A percentile compares a stretch with the other conserved stretches of the same genome.
phyloP scores from a whole-genome alignment of 2,113 vertebrate species.

The Calonectris borealis region DNA sequence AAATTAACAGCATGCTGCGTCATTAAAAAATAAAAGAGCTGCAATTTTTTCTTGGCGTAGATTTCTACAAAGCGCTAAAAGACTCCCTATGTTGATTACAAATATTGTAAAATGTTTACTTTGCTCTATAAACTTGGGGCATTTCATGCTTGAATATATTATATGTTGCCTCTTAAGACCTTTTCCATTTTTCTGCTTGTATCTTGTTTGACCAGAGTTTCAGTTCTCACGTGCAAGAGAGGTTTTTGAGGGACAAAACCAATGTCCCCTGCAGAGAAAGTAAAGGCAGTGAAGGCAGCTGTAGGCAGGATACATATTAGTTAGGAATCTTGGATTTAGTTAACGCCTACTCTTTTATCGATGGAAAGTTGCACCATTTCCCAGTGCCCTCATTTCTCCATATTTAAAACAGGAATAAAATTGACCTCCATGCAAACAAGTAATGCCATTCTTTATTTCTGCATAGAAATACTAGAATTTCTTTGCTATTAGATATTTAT shows the following conservation, averaged over 20 bases:
- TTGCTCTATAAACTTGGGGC: background rate
- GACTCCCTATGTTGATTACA: conserved; percentile 23
- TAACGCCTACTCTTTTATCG: background rate
- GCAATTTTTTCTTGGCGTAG: conserved; percentile 22
- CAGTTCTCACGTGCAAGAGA: background rate
- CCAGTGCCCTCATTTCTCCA: background rate
- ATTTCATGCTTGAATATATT: background rate
- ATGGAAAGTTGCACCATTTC: background rate
- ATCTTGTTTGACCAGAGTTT: background rate
- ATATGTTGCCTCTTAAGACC: background rate
- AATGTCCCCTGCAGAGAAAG: background rate
- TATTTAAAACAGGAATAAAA: background rate
- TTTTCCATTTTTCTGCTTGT: background rate
- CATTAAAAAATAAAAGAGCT: conserved; percentile 40
- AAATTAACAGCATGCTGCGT: conserved; percentile 21
- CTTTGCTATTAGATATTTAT: background rate
- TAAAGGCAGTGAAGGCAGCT: background rate
- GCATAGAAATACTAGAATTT: background rate
- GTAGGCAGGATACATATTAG: background rate
- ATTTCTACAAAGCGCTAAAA: conserved; percentile 26
- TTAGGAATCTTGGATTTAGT: background rate
- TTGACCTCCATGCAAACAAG: background rate
- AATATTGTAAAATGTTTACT: conserved; percentile 29
- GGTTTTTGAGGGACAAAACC: conserved; percentile 5
- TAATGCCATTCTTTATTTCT: background rate